phyloP scores from a whole-genome alignment of 2,888 invertebrate species.

The Drosophila borealis region DNA sequence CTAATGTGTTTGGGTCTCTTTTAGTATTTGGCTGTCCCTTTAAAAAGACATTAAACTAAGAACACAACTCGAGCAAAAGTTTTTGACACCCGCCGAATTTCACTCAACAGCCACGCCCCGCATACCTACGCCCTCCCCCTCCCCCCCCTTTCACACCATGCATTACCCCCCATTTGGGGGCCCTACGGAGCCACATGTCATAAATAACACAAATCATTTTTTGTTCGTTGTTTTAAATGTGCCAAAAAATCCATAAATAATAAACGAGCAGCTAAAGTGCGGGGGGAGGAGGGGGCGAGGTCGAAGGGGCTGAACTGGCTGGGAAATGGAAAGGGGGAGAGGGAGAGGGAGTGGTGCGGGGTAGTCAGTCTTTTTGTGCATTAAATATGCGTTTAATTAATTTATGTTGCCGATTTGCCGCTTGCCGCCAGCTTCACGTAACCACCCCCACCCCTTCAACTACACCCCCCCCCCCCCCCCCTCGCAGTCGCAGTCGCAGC shows the following conservation, averaged over 20 bases:
- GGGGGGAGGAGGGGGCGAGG: background rate
- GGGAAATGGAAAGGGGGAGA: too few relatives aligned
- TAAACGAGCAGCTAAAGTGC: conserved; percentile 23
- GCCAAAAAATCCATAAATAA: conserved; percentile 67
- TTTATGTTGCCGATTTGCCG: conserved; percentile 55
- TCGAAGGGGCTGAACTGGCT: background rate
- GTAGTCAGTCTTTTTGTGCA: conserved; percentile 29
- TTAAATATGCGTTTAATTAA: conserved; percentile 62
- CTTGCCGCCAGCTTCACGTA: conserved; percentile 17
- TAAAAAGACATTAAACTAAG: conserved; percentile 73
- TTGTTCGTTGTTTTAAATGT: conserved; percentile 46
- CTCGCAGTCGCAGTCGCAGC: conserved; percentile 1
- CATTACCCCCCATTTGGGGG: background rate
- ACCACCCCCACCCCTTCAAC: background rate
- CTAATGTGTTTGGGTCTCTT: conserved; percentile 40
- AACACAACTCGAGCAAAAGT: conserved; percentile 27
- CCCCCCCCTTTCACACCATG: too few relatives aligned
- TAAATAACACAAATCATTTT: conserved; percentile 63
- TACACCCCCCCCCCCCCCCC: background rate
- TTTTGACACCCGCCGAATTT: conserved; percentile 14
- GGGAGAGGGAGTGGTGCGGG: background rate
- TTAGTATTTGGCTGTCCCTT: conserved; percentile 65
- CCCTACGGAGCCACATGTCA: conserved; percentile 39
- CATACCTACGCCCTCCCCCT: background rate
- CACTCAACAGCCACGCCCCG: background rate